Evolutionary conservation across 2,113 vertebrate species (phyloP).

Genomic region (Choloepus hoffmanni): DNA sequence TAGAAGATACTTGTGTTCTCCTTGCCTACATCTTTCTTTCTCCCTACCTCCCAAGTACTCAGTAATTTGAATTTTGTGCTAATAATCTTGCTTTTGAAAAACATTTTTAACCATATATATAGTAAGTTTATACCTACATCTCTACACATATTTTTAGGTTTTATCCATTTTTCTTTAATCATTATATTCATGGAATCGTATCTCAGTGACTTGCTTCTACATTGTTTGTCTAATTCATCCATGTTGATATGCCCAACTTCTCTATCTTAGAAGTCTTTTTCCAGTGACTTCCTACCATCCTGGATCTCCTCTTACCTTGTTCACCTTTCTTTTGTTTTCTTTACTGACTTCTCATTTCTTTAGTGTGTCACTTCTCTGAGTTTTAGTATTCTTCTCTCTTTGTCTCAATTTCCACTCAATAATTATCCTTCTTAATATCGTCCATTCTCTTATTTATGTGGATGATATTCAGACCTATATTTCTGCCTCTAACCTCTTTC

Average conservation of each 20-base stretch:
- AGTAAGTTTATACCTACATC: neutral
- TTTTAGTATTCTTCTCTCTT: conserved; percentile 26
- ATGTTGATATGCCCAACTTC: neutral
- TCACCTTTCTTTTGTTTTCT: neutral
- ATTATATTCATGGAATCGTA: neutral
- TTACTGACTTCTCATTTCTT: neutral
- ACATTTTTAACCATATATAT: neutral
- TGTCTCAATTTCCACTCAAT: neutral
- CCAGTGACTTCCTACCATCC: neutral
- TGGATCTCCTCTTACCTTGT: neutral
- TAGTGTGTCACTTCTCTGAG: neutral
- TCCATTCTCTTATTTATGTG: neutral
- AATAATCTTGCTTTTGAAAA: neutral
- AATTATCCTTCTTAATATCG: neutral
- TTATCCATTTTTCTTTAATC: conserved; percentile 9
- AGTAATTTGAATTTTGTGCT: neutral
- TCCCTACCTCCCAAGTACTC: neutral
- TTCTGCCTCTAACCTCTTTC: neutral
- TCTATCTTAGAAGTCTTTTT: neutral
- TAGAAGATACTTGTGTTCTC: neutral
- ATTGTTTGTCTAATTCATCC: neutral
- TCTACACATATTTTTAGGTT: neutral
- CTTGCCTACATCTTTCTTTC: neutral
- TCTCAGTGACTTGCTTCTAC: neutral
- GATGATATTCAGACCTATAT: neutral